These are phyloP conservation scores for Branchipolynoe longqiensis DNA, from an alignment of 2,888 invertebrate species.

Conservation along the genomic window DNA sequence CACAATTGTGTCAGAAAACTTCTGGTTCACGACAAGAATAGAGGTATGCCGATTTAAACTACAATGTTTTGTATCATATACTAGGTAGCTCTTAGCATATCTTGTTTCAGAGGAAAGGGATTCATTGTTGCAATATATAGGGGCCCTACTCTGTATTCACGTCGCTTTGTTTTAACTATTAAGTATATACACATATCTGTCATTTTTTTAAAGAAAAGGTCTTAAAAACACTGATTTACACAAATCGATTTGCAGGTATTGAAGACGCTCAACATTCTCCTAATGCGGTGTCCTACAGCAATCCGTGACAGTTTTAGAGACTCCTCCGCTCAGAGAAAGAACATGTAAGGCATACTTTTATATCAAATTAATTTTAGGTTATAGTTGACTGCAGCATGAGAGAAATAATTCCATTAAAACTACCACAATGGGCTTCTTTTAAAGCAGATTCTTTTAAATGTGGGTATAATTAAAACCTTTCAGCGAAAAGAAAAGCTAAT, in stretches of 20 bases:
- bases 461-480: not conserved
- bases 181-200: not conserved
- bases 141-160: not conserved
- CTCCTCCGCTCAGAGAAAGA: not conserved
- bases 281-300: not conserved
- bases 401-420: not conserved
- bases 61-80: not conserved
- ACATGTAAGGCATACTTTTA: slow-evolving; percentile 16
- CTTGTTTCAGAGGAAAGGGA: not conserved
- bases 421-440: not conserved
- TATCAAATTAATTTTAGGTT: not conserved
- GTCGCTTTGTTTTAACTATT: not conserved
- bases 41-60: not conserved
- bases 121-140: not conserved
- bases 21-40: not conserved
- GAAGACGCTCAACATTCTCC: not conserved
- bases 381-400: not conserved
- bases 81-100: not conserved
- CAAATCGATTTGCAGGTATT: not conserved
- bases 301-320: not conserved
- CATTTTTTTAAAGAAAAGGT: not conserved
- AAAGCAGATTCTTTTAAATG: not conserved
- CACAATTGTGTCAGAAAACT: not conserved
- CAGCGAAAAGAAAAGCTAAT: not conserved
- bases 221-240: not conserved